Evolutionary conservation across 2,888 invertebrate genomes (phyloP).

Genomic region (Hanleya hanleyi): DNA sequence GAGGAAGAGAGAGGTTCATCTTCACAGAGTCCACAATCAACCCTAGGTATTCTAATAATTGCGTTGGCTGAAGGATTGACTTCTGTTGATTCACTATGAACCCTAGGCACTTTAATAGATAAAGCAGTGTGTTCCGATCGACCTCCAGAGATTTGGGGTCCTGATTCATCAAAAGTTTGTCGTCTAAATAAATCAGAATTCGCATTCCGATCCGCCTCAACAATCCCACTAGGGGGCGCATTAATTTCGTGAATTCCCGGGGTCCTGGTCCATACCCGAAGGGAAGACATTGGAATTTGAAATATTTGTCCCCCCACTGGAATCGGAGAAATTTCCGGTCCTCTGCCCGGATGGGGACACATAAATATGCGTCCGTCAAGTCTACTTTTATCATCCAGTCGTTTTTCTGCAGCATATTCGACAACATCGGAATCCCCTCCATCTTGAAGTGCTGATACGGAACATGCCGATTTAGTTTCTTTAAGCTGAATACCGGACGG

Average conservation of each 20-base stretch:
- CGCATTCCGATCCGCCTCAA: conserved; percentile 10
- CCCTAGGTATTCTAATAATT: no score
- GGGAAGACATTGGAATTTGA: conserved; percentile 15
- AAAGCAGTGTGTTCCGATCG: neutral
- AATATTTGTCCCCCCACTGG: conserved; percentile 13
- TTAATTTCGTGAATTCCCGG: conserved; percentile 21
- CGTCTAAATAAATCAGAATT: conserved; percentile 6
- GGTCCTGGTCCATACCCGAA: conserved; percentile 25
- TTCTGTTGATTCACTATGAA: conserved; percentile 17
- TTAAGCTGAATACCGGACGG: conserved; percentile 22
- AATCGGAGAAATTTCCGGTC: conserved; percentile 18
- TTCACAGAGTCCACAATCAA: no score
- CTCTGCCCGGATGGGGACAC: conserved; percentile 11
- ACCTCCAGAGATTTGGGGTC: neutral
- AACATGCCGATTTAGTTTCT: conserved; percentile 13
- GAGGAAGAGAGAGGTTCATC: no score
- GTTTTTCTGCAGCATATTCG: neutral
- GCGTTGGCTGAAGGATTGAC: no score
- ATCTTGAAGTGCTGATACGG: conserved; percentile 24
- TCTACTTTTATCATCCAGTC: conserved; percentile 26
- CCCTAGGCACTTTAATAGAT: conserved; percentile 10
- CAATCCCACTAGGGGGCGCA: conserved; percentile 12
- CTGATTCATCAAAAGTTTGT: neutral
- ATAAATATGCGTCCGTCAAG: conserved; percentile 28
- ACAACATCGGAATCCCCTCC: conserved; percentile 9